phyloP scores from a whole-genome alignment of 2,888 invertebrate genomes.

The Psylliodes chrysocephalus region DNA sequence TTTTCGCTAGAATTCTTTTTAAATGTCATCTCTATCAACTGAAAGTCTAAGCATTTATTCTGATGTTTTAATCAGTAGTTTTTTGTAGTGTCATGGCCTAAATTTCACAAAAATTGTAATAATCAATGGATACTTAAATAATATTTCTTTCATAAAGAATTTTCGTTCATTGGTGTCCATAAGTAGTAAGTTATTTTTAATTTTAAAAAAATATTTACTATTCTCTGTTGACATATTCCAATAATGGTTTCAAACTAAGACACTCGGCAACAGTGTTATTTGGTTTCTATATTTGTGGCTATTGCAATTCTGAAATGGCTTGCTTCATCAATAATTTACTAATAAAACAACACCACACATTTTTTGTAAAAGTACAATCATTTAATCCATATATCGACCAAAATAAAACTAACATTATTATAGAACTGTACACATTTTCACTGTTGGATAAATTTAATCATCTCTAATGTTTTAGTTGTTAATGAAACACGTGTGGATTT shows the following conservation, averaged over 20 bases:
- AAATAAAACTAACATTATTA: no score
- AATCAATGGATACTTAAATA: constrained; percentile 16
- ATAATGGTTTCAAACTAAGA: constrained; percentile 8
- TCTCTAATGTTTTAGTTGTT: no score
- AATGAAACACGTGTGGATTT: no score
- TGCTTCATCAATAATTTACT: no score
- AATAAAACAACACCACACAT: no score
- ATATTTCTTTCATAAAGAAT: constrained; percentile 40
- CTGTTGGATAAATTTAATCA: no score
- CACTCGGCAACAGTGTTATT: constrained; percentile 1
- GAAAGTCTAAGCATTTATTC: constrained; percentile 26
- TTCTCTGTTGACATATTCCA: not conserved
- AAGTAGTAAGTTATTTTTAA: constrained; percentile 32
- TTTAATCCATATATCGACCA: no score
- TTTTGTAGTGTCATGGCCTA: constrained; percentile 26
- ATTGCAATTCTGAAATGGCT: constrained; percentile 6
- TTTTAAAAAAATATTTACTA: constrained; percentile 35
- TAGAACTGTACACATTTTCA: no score
- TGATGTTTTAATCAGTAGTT: constrained; percentile 37
- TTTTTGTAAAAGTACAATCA: no score
- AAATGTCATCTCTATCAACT: constrained; percentile 19
- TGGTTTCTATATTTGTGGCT: constrained; percentile 11
- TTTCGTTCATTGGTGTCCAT: constrained; percentile 23
- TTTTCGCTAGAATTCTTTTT: constrained; percentile 21
- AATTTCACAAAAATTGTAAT: constrained; percentile 21